A percentile compares a stretch with the other conserved stretches of the same genome.
Conservation (phyloP, 1,140 invertebrate species). For the Sycobia sp. region DNA sequence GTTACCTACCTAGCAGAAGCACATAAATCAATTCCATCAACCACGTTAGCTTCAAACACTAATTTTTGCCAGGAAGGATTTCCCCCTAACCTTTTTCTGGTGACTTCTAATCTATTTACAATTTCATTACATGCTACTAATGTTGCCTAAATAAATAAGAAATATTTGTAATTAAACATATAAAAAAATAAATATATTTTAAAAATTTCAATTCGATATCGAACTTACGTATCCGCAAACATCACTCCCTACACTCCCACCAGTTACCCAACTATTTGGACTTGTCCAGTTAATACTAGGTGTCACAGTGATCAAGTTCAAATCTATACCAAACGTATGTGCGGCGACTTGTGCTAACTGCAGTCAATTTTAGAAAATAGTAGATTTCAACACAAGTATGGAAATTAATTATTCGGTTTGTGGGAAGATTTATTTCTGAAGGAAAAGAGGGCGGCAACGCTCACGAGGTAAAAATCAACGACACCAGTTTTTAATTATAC, state of each 20-base stretch:
- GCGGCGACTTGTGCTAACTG: constrained; percentile 80
- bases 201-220: not conserved
- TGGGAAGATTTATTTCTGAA: too few species aligned
- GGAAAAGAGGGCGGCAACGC: too few species aligned
- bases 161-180: not conserved
- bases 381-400: not conserved
- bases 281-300: constrained; percentile 68
- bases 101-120: constrained; percentile 66
- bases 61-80: constrained; percentile 72
- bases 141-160: constrained; percentile 65
- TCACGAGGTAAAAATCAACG: too few species aligned
- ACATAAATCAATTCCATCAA: too few species aligned
- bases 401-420: too few species aligned
- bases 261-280: constrained; percentile 70
- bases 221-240: constrained; percentile 66
- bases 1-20: constrained; percentile 70
- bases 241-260: constrained; percentile 77
- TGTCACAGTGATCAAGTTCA: constrained; percentile 73
- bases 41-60: constrained; percentile 64
- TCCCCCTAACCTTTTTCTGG: constrained; percentile 63
- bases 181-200: not conserved
- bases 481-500: too few species aligned
- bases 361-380: constrained; percentile 4
- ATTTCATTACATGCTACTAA: constrained; percentile 72
- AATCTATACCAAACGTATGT: constrained; percentile 72